Evolutionary conservation across 2,797 vertebrate genomes (phyloP), one percentile per base, ranked within the genome.

Genomic region (Mus caroli): DNA sequence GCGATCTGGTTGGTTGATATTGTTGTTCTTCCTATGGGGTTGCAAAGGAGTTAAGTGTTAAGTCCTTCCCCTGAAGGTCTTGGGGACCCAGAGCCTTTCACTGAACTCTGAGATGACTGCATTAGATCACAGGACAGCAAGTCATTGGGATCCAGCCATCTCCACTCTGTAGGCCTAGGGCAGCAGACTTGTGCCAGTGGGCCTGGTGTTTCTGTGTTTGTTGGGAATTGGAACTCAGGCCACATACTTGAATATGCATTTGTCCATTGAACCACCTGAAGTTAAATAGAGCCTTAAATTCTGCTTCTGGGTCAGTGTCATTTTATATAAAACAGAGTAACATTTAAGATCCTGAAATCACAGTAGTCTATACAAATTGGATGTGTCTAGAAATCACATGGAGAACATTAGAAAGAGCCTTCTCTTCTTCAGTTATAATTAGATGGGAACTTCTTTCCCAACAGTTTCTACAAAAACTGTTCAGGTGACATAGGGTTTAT

Each of bases 391-490:
- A 85, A 87, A 90, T 85, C 71, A 75, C 40, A 69, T 14, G 15
- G 15, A 4, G 24, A 87, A 14, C 60, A 88, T 6, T 8, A 75
- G 77, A 94, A 91, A 69, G 28, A 92, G 58, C 4, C 8, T 69
- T 75, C 14, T 82, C 43, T 71, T 56, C 58, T 69, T 93, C 22
- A 50, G 37, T 62, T 83, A 46, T 73, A 97, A 88, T 90, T 86
- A 88, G 8, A 88, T 56, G 31, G 4, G 75, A 92, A 85, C 31
- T 28, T 76, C 80, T 46, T 94, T 87, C 34, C 52, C 62, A 94
- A 14, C 50, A 54, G 40, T 19, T 85, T 79, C 50, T 76, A 14
- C 78, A 88, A 95, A 34, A 28, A 58, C 2, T 43, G 58, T 69
- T 40, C 50, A 31, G 64, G 54, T 60, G 20, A 75, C 7, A 89